Base-by-base conservation (phyloP, 1,140 invertebrate species). In the Pseudomyrmex concolor region DNA sequence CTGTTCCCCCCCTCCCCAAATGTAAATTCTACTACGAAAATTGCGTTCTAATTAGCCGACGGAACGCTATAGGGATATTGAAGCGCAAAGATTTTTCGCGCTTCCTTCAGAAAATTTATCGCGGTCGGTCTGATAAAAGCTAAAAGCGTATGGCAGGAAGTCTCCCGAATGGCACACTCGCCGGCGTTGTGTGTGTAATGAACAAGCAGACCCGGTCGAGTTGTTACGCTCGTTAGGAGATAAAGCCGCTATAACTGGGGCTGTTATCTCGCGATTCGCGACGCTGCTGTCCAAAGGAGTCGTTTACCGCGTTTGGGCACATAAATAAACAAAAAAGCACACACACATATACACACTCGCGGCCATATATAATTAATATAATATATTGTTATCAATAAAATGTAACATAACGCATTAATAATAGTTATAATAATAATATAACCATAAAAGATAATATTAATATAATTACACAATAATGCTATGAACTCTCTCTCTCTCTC, bases 371-470 rank as follows among this genome's bases (percentile, higher is more conserved):
- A 89, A 92, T 93, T 92, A 93, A 93, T 93, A 91, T 92, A 92
- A 93, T 93, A 93, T 93, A 94, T 93, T 93, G 92, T 91, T 93
- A 93, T 92, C 91, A 92, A 94, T 94, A 94, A 93, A 94, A 93
- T 93, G 89, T 93, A 94, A 94, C 93, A 93, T 93, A 93, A 94
- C 93, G 91, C 91, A 93, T 92, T 93, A 93, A 93, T 93, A 93
- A 93, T 91, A 91, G 90, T 90, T 54, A 83, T 90, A 90, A 90
- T 91, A 87, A 83, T 86, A 86, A 84, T 34, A 34, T 80, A 87
- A 89, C 90, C 91, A 92, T 92, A 91, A 90, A 89, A 87, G 88
- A 90, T 86, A 89, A 83, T 86, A 90, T 90, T 89, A 90, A 86
- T 51, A 92, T 91, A 92, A 92, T 92, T 92, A 93, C 89, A 93